phyloP scores from a whole-genome alignment of 2,797 vertebrate genomes.

The Champsocephalus esox region DNA sequence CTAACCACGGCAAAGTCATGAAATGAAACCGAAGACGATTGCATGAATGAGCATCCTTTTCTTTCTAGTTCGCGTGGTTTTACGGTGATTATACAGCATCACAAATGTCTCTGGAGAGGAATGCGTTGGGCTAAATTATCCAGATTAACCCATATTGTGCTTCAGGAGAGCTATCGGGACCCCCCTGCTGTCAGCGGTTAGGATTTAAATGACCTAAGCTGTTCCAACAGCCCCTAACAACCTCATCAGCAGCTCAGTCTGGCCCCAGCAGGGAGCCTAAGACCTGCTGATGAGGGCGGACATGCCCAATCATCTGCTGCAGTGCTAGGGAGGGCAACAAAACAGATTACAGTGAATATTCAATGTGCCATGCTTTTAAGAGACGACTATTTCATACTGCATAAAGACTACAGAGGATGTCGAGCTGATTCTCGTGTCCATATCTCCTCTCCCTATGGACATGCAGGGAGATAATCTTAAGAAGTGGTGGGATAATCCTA shows the following conservation, averaged over 20 bases:
- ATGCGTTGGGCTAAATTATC: constrained; percentile 7
- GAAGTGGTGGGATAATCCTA: too few relatives aligned
- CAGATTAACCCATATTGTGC: constrained; percentile 38
- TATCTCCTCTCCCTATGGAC: constrained; percentile 6
- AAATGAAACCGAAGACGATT: not conserved
- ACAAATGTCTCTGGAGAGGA: constrained; percentile 1
- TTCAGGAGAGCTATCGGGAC: constrained; percentile 27
- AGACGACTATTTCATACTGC: constrained; percentile 17
- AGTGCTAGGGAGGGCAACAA: not conserved
- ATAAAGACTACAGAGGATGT: constrained; percentile 33
- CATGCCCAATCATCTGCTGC: constrained; percentile 49
- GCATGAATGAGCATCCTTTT: not conserved
- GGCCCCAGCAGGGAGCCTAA: constrained; percentile 32
- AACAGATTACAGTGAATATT: constrained; percentile 46
- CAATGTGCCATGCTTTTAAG: constrained; percentile 19
- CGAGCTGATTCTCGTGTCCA: constrained; percentile 17
- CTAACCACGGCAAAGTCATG: not conserved
- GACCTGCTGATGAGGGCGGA: constrained; percentile 51
- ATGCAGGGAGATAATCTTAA: not conserved
- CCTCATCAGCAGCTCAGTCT: constrained; percentile 55
- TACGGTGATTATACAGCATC: constrained; percentile 1
- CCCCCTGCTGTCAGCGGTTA: constrained; percentile 7
- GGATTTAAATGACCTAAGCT: constrained; percentile 50
- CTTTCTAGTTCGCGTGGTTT: not conserved
- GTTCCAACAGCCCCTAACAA: constrained; percentile 32